Percentiles rank a stretch among this genome's conserved stretches.
Evolutionary conservation across 1,140 invertebrate species (phyloP).

Genomic region (Choristoneura fumiferana): DNA sequence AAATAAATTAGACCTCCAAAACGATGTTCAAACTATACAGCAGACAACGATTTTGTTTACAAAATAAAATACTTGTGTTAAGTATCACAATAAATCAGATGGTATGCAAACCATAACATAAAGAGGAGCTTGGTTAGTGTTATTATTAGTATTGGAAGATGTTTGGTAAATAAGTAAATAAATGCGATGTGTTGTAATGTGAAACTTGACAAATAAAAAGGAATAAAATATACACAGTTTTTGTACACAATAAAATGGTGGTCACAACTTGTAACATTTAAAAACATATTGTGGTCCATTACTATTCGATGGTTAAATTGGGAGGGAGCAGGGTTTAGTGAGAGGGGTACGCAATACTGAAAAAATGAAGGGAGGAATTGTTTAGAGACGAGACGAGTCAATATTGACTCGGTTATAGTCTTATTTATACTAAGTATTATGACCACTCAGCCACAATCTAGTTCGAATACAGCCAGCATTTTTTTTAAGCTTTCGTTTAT

Average conservation of each 20-base stretch:
- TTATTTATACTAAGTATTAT: constrained; percentile 3
- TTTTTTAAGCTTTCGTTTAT: constrained; percentile 1
- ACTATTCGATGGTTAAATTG: not conserved
- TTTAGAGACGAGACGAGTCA: not conserved
- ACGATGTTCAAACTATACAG: not conserved
- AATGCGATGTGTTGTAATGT: constrained; percentile 10
- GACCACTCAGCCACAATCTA: not conserved
- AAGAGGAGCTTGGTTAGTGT: not conserved
- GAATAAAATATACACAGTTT: no score
- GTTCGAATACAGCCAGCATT: not conserved
- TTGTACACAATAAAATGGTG: not conserved
- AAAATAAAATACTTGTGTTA: constrained; percentile 9
- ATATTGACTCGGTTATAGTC: constrained; percentile 2
- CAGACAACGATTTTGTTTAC: not conserved
- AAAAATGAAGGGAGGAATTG: not conserved
- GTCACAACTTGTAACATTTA: constrained; percentile 10
- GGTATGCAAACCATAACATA: not conserved
- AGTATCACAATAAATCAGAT: constrained; percentile 13
- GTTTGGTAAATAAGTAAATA: constrained; percentile 17
- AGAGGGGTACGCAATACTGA: constrained; percentile 14
- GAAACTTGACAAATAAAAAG: not conserved
- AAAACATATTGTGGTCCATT: not conserved
- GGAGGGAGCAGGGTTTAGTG: no score
- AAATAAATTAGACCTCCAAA: not conserved
- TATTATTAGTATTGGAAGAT: not conserved